These are phyloP conservation scores for Chlorodrepanis virens DNA, from an alignment of 2,113 vertebrate genomes.

Conservation along the genomic window DNA sequence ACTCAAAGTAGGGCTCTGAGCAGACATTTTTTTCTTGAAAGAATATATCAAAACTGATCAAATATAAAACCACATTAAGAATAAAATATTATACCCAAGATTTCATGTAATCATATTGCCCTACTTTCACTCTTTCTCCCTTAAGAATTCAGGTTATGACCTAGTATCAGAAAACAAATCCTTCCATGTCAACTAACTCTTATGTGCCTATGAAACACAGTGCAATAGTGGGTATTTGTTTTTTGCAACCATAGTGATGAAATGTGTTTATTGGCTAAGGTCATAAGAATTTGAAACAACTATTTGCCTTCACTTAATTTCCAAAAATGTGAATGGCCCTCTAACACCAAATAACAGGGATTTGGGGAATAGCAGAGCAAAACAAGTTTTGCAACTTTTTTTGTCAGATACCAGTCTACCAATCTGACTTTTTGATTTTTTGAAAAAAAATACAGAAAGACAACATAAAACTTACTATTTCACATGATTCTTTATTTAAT, in stretches of 20 bases:
- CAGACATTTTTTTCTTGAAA: background rate
- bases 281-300: slow-evolving; percentile 19
- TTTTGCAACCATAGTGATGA: slow-evolving; percentile 60
- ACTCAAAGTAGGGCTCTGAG: background rate
- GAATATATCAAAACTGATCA: background rate
- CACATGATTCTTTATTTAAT: background rate
- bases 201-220: background rate
- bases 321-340: background rate
- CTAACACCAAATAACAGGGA: background rate
- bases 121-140: background rate
- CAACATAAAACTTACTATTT: background rate
- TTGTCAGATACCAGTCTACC: background rate
- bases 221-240: slow-evolving; percentile 39
- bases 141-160: background rate
- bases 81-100: background rate
- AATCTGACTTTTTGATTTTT: background rate
- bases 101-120: background rate
- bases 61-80: background rate
- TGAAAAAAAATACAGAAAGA: background rate
- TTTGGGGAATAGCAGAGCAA: background rate
- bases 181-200: background rate
- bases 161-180: background rate
- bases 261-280: slow-evolving; percentile 51
- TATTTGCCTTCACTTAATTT: slow-evolving; percentile 38
- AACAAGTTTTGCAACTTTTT: slow-evolving; percentile 13